phyloP scores from a whole-genome alignment of 2,797 vertebrate species.

The Oophaga sylvatica region DNA sequence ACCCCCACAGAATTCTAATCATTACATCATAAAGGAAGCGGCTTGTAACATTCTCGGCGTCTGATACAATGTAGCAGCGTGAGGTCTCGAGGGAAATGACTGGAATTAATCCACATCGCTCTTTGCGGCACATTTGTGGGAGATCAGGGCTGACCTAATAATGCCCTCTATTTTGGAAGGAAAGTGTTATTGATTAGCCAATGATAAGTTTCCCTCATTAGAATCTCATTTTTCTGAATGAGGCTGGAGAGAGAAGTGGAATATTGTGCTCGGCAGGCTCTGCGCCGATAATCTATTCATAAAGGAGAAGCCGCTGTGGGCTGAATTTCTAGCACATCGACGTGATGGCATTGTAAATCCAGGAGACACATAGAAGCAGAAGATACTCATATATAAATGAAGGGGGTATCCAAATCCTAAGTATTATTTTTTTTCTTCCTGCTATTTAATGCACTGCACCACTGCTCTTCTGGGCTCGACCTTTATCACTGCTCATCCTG shows the following conservation, averaged over 20 bases:
- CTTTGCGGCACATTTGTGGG: slow-evolving; percentile 21
- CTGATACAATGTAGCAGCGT: background rate
- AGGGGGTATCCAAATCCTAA: background rate
- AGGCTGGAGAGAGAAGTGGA: slow-evolving; percentile 24
- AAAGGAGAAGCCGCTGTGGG: background rate
- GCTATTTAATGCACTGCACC: background rate
- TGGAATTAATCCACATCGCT: slow-evolving; percentile 42
- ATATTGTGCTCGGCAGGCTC: background rate
- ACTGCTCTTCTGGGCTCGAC: too few species aligned
- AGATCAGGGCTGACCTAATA: slow-evolving; percentile 42
- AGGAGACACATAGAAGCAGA: background rate
- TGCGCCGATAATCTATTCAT: slow-evolving; percentile 28
- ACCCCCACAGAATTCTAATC: background rate
- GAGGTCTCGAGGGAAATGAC: slow-evolving; percentile 18
- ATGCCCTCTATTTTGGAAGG: slow-evolving; percentile 48
- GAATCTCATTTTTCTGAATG: slow-evolving; percentile 52
- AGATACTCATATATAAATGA: background rate
- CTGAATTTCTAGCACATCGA: background rate
- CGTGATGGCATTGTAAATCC: background rate
- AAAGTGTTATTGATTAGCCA: slow-evolving; percentile 55
- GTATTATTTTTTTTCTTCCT: background rate
- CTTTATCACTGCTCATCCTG: too few species aligned
- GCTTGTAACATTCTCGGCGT: background rate
- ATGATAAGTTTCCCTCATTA: slow-evolving; percentile 53
- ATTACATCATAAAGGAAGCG: background rate